These are phyloP conservation scores for Choloepus didactylus DNA, from an alignment of 2,797 vertebrate species.

Conservation along the genomic window DNA sequence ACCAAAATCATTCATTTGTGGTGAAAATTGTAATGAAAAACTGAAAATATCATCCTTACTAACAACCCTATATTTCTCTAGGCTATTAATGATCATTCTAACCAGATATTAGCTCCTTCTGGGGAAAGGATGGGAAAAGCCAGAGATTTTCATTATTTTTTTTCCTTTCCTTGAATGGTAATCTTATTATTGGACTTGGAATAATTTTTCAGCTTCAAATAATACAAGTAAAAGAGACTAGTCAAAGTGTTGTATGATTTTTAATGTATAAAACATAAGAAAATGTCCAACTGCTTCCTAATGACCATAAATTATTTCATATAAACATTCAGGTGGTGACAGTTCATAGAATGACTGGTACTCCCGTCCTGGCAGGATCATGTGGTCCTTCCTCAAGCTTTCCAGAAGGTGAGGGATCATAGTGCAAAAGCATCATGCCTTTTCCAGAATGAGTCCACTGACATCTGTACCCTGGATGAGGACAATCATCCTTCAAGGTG, in stretches of 20 bases:
- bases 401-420: neutral
- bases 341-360: neutral
- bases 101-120: neutral
- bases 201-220: constrained; percentile 28
- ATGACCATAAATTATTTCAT: neutral
- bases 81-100: constrained; percentile 48
- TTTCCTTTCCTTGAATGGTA: constrained; percentile 48
- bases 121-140: neutral
- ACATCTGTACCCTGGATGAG: neutral
- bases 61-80: neutral
- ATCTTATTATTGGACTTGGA: neutral
- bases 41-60: constrained; percentile 37
- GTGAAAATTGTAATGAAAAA: constrained; percentile 59
- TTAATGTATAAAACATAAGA: neutral
- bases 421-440: neutral
- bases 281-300: neutral
- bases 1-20: constrained; percentile 56
- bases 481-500: neutral
- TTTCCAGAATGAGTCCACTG: neutral
- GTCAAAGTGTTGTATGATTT: constrained; percentile 11
- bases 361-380: neutral
- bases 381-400: neutral
- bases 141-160: neutral
- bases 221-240: neutral
- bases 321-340: neutral